Evolutionary conservation across 64 coral and sea anemone genomes (phyloP), one percentile per base, ranked within the genome.

Genomic region (Dendrophyllia cribrosa): DNA sequence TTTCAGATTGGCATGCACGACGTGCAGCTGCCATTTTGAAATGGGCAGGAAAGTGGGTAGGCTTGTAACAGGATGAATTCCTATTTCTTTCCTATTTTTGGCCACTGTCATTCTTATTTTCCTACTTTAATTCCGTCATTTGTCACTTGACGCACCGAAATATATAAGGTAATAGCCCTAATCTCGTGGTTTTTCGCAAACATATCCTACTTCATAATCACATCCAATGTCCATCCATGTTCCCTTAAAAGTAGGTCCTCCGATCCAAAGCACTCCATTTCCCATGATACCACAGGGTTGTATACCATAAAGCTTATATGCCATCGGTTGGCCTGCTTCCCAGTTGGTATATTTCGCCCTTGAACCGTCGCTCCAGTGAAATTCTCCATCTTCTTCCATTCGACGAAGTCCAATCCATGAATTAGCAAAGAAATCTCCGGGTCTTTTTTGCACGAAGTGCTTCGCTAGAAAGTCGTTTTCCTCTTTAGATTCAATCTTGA

Each of bases 191-290:
- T 75, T 75, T 50, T 75, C 15, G 19, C 72, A 75, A 75, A 75
- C 47, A 20, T 75, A 75, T 43, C 20, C 20, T 3, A 75, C 9
- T 8, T 50, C 46, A 20, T 51, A 17, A 20, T 51, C 2, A 50
- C 72, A 75, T 50, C 47, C 43, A 17, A 50, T 48, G 47, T 49
- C 72, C 9, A 48, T 48, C 72, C 72, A 75, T 17, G 20, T 46
- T 10, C 72, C 72, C 9, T 48, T 49, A 20, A 48, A 43, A 19
- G 44, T 6, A 20, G 13, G 14, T 20, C 44, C 72, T 44, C 17
- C 45, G 19, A 46, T 17, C 72, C 72, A 75, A 19, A 75, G 47
- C 5, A 75, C 72, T 75, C 72, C 72, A 75, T 75, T 75, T 8
- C 17, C 72, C 0, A 75, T 75, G 3, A 20, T 17, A 9, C 16